Percentiles rank a stretch among this genome's conserved stretches.
Evolutionary conservation across 2,113 vertebrate genomes (phyloP).

Genomic region (Eulacestoma nigropectus): DNA sequence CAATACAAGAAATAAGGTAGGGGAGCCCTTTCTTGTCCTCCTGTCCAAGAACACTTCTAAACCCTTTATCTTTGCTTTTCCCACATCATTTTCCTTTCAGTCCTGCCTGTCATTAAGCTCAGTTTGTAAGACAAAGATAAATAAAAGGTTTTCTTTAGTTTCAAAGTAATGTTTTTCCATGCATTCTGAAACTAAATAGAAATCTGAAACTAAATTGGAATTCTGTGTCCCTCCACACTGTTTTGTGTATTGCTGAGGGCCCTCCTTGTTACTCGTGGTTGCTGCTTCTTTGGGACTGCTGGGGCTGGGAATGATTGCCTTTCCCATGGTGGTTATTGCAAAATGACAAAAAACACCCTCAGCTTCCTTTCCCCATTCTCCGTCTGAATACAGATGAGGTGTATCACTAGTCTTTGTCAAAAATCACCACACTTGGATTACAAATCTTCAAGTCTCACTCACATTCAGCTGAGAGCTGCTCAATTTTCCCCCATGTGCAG

Average conservation of each 20-base stretch:
- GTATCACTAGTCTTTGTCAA: background rate
- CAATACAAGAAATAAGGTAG: background rate
- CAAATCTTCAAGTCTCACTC: background rate
- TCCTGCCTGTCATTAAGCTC: background rate
- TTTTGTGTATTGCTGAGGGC: background rate
- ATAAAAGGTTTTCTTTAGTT: background rate
- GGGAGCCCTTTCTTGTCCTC: background rate
- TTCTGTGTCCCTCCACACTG: background rate
- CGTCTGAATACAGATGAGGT: background rate
- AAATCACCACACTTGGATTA: background rate
- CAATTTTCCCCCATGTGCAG: fast-evolving
- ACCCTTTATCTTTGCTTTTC: background rate
- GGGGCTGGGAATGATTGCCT: background rate
- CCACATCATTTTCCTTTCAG: background rate
- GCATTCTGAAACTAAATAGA: background rate
- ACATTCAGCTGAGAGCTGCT: background rate
- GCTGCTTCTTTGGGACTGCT: background rate
- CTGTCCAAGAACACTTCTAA: background rate
- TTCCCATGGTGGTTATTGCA: background rate
- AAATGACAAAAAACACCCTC: background rate
- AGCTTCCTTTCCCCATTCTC: background rate
- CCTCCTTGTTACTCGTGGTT: background rate
- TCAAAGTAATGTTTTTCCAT: background rate
- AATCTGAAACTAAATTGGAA: background rate
- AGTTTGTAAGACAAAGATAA: background rate